Conservation (phyloP, 2,113 vertebrate species). For the Oryzias woworae region DNA sequence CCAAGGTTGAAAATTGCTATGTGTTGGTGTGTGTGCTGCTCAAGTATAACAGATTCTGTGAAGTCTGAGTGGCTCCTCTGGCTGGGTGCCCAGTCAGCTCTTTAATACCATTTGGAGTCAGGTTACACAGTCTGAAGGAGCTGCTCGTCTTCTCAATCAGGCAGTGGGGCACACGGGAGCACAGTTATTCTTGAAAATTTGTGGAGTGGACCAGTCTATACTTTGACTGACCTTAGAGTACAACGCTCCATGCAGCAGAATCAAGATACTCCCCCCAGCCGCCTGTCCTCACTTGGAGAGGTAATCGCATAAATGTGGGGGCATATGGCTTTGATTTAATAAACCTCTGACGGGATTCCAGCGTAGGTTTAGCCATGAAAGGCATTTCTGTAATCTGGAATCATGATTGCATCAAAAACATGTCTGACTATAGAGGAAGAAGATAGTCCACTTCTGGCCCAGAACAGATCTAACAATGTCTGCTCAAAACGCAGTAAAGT, state of each 20-base stretch:
- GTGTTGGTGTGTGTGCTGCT: neutral
- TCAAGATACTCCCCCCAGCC: conserved; percentile 1
- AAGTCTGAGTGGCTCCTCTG: conserved; percentile 41
- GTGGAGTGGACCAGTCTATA: conserved; percentile 37
- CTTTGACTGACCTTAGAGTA: conserved; percentile 32
- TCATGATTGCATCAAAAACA: neutral
- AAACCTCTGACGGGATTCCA: conserved; percentile 11
- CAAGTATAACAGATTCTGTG: conserved; percentile 41
- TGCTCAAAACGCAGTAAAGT: too few relatives aligned
- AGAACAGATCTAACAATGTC: too few relatives aligned
- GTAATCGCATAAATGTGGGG: conserved; percentile 15
- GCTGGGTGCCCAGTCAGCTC: conserved; percentile 34
- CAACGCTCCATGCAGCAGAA: conserved; percentile 17
- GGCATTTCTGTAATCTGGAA: neutral
- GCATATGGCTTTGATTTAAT: conserved; percentile 9
- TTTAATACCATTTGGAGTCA: conserved; percentile 60
- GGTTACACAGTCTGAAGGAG: conserved; percentile 53
- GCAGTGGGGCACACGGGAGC: conserved; percentile 21
- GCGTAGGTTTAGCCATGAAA: neutral
- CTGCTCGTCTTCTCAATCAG: conserved; percentile 47
- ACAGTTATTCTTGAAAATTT: conserved; percentile 46
- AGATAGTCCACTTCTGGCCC: too few relatives aligned
- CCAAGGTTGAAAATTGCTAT: conserved; percentile 58
- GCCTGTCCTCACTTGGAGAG: conserved; percentile 3
- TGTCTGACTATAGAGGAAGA: too few relatives aligned